Conservation (phyloP, 2,888 invertebrate species). For the Orthosia gracilis region DNA sequence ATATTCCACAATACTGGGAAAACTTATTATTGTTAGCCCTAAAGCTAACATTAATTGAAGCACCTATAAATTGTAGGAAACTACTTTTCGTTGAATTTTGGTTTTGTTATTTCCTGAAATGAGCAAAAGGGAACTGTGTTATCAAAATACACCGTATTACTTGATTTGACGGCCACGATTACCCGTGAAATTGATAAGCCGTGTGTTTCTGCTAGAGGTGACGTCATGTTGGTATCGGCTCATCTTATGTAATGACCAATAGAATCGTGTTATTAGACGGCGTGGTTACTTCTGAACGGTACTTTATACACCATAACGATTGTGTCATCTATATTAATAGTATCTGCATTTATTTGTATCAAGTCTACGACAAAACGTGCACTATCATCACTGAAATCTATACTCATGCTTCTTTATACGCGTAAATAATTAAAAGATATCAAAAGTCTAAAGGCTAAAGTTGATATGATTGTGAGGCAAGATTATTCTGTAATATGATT, state of each 20-base stretch:
- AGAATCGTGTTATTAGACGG: conserved; percentile 69
- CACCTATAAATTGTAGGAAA: conserved; percentile 29
- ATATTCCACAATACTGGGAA: conserved; percentile 20
- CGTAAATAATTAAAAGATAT: conserved; percentile 32
- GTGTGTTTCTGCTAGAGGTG: conserved; percentile 44
- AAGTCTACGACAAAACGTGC: conserved; percentile 33
- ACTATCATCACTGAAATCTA: conserved; percentile 28
- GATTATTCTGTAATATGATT: conserved; percentile 33
- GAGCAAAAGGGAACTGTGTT: conserved; percentile 50
- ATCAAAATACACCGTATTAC: conserved; percentile 55
- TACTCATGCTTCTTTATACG: conserved; percentile 10
- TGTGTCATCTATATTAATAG: conserved; percentile 35
- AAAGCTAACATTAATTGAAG: conserved; percentile 12
- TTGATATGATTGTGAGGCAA: conserved; percentile 30
- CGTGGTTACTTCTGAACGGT: conserved; percentile 58
- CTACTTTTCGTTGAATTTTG: conserved; percentile 44
- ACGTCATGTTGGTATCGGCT: conserved; percentile 56
- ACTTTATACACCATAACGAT: conserved; percentile 30
- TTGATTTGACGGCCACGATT: conserved; percentile 52
- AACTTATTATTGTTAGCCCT: conserved; percentile 4
- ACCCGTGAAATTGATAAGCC: conserved; percentile 60
- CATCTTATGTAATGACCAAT: conserved; percentile 63
- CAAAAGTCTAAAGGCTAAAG: conserved; percentile 29
- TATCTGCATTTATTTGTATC: conserved; percentile 33
- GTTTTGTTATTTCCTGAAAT: conserved; percentile 29